Evolutionary conservation across 2,888 invertebrate genomes (phyloP).

Genomic region (Parapristionchus giblindavisi): DNA sequence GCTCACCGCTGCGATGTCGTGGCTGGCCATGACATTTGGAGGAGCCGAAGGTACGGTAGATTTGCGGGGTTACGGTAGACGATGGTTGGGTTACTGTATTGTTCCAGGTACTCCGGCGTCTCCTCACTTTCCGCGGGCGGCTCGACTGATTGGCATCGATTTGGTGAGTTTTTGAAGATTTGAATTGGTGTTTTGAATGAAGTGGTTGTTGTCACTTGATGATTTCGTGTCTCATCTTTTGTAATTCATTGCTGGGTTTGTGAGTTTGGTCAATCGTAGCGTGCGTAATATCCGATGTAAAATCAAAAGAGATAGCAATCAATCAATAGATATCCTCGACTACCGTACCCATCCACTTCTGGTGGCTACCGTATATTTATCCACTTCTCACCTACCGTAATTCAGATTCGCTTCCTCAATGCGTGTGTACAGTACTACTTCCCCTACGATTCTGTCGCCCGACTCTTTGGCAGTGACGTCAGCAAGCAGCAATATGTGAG

Average conservation of each 20-base stretch:
- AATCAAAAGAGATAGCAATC: no score
- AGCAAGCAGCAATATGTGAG: conserved; percentile 53
- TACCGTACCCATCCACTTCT: no score
- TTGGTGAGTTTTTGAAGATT: conserved; percentile 33
- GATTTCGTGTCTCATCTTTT: no score
- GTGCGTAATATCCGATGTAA: no score
- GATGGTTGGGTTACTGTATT: no score
- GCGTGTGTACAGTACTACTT: conserved; percentile 49
- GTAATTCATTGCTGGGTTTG: no score
- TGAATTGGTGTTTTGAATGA: no score
- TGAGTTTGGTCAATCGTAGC: no score
- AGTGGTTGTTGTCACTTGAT: no score
- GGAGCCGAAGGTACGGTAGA: conserved; percentile 16
- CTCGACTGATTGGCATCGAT: conserved; percentile 33
- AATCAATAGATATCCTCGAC: no score
- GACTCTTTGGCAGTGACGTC: conserved; percentile 48
- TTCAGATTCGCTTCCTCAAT: conserved; percentile 47
- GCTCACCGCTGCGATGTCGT: conserved; percentile 48
- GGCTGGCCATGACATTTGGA: conserved; percentile 46
- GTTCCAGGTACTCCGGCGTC: conserved; percentile 23
- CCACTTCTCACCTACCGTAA: no score
- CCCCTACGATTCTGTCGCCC: conserved; percentile 43
- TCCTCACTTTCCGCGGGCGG: conserved; percentile 34
- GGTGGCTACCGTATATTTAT: neutral
- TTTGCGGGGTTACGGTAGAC: neutral